Conservation (phyloP, 2,797 vertebrate species). For the Sebastes itinus region DNA sequence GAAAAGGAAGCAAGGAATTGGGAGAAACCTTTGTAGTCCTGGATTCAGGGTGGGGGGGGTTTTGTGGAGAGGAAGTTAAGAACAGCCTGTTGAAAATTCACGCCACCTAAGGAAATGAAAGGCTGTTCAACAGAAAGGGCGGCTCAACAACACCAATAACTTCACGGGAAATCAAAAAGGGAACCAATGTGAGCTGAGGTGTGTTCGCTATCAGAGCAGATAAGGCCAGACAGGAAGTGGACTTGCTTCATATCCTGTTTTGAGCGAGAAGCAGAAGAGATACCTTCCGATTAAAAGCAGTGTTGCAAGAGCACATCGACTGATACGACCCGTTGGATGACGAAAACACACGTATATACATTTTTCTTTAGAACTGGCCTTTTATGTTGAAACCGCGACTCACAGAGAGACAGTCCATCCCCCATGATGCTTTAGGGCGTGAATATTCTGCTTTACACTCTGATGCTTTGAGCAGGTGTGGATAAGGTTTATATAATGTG, state of each 20-base stretch:
- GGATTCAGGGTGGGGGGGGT: not conserved
- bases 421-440: slow-evolving; percentile 41
- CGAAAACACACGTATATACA: not conserved
- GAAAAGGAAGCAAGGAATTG: slow-evolving; percentile 10
- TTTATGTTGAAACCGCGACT: slow-evolving; percentile 28
- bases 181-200: slow-evolving; percentile 35
- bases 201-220: slow-evolving; percentile 26
- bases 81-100: slow-evolving; percentile 28
- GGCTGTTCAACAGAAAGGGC: not conserved
- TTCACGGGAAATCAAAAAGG: slow-evolving; percentile 56
- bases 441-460: slow-evolving; percentile 11
- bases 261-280: slow-evolving; percentile 50
- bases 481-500: slow-evolving; percentile 1
- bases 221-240: slow-evolving; percentile 50
- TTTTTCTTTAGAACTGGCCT: slow-evolving; percentile 9
- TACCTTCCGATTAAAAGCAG: slow-evolving; percentile 37
- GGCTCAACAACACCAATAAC: slow-evolving; percentile 23
- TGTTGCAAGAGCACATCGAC: not conserved
- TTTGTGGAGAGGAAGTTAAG: not conserved
- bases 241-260: slow-evolving; percentile 72
- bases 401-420: slow-evolving; percentile 8
- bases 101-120: slow-evolving; percentile 9
- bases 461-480: slow-evolving; percentile 8
- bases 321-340: slow-evolving; percentile 12
- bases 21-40: slow-evolving; percentile 59